phyloP scores from a whole-genome alignment of 2,888 invertebrate species.

The Hypolimnas misippus region DNA sequence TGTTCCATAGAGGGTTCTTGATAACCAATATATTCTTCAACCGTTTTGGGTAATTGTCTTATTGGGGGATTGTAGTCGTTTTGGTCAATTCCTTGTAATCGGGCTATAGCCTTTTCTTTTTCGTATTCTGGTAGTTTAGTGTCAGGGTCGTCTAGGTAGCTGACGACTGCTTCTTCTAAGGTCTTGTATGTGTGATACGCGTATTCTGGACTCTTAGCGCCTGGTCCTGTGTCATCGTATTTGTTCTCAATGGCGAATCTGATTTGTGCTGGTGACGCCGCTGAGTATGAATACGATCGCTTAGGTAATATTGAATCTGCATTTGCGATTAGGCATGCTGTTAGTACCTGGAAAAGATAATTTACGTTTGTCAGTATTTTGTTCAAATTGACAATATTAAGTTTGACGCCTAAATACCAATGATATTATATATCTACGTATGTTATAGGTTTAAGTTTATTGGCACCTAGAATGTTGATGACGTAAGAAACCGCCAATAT shows the following conservation, averaged over 20 bases:
- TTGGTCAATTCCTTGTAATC: slow-evolving; percentile 12
- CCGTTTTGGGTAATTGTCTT: slow-evolving; percentile 50
- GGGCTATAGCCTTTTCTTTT: slow-evolving; percentile 52
- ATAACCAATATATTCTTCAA: slow-evolving; percentile 54
- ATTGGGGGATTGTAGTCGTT: slow-evolving; percentile 27
- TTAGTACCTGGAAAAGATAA: slow-evolving; percentile 26
- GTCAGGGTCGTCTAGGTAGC: slow-evolving; percentile 69
- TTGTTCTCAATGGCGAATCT: slow-evolving; percentile 73
- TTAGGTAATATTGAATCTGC: slow-evolving; percentile 19
- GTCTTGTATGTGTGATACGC: slow-evolving; percentile 69
- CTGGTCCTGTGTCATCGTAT: slow-evolving; percentile 78
- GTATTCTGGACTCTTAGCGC: slow-evolving; percentile 59
- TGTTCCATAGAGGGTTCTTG: slow-evolving; percentile 13
- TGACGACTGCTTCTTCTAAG: slow-evolving; percentile 67
- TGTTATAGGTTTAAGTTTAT: too few species aligned
- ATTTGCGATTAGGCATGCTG: slow-evolving; percentile 26
- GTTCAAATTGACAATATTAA: background rate
- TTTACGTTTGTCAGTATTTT: background rate
- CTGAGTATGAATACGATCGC: slow-evolving; percentile 47
- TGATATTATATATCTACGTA: too few species aligned
- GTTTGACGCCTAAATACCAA: too few species aligned
- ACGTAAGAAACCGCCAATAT: too few species aligned
- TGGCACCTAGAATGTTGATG: too few species aligned
- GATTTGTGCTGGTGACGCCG: slow-evolving; percentile 70
- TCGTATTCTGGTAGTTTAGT: slow-evolving; percentile 70